Evolutionary conservation across 1,140 invertebrate genomes (phyloP).

Genomic region (Pseudomyrmex pallidus): DNA sequence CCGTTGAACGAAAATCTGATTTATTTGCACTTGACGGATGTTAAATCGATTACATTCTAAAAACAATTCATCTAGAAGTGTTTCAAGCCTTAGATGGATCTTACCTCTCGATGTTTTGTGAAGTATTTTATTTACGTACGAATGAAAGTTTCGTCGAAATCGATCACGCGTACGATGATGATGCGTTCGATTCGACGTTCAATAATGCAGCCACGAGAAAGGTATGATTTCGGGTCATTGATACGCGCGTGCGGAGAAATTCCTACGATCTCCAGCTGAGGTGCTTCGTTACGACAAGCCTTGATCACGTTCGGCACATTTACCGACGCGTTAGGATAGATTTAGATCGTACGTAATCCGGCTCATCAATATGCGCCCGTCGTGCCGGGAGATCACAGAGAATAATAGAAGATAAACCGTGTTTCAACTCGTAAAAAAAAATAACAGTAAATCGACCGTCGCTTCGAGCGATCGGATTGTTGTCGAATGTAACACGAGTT

Average conservation of each 20-base stretch:
- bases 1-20: too few species aligned
- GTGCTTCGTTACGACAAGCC: conserved; percentile 28
- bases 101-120: neutral
- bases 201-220: conserved; percentile 29
- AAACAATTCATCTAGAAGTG: neutral
- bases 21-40: neutral
- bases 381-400: neutral
- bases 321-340: conserved; percentile 18
- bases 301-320: conserved; percentile 56
- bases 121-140: conserved; percentile 15
- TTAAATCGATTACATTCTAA: conserved; percentile 1
- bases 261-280: conserved; percentile 29
- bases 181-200: conserved; percentile 53
- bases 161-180: conserved; percentile 37
- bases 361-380: neutral
- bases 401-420: conserved; percentile 15
- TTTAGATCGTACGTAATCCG: conserved; percentile 32
- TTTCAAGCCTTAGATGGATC: neutral
- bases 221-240: conserved; percentile 46
- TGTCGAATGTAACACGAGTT: neutral
- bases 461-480: neutral
- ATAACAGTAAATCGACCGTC: neutral
- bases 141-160: conserved; percentile 36
- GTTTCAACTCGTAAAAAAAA: neutral
- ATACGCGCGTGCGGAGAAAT: conserved; percentile 58